A percentile compares a stretch with the other conserved stretches of the same genome.
Evolutionary conservation across 2,113 vertebrate species (phyloP).

Genomic region (Pagrus major): DNA sequence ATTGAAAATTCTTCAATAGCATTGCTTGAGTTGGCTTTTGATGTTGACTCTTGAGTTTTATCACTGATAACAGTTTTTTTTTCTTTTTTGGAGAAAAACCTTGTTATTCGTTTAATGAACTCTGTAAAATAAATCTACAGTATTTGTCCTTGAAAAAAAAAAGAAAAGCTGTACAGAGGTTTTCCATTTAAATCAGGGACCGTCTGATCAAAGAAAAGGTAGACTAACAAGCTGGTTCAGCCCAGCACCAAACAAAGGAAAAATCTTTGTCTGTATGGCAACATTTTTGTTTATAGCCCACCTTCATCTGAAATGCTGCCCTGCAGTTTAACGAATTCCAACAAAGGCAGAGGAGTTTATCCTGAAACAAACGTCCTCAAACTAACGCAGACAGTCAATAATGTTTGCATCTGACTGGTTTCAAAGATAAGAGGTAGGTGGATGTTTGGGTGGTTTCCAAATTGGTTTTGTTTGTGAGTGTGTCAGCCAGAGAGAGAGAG

Average conservation of each 20-base stretch:
- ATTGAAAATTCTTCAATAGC: neutral
- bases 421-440: conserved; percentile 31
- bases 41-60: neutral
- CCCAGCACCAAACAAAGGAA: too few relatives aligned
- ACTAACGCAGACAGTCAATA: neutral
- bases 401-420: conserved; percentile 37
- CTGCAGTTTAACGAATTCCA: neutral
- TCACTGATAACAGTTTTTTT: too few relatives aligned
- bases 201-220: neutral
- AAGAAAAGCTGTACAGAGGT: too few relatives aligned
- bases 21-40: neutral
- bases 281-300: neutral
- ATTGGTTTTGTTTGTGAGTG: conserved; percentile 31
- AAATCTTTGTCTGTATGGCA: too few relatives aligned
- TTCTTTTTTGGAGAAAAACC: too few relatives aligned
- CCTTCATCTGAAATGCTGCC: neutral
- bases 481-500: conserved; percentile 28
- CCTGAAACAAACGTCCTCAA: neutral
- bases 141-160: too few relatives aligned
- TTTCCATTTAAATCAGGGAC: neutral
- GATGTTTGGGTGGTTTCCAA: conserved; percentile 24
- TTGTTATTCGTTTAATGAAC: too few relatives aligned
- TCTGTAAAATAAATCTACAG: too few relatives aligned
- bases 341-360: neutral
- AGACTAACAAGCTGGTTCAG: too few relatives aligned